Conservation (phyloP, 2,113 vertebrate species). For the Psittacus erithacus region DNA sequence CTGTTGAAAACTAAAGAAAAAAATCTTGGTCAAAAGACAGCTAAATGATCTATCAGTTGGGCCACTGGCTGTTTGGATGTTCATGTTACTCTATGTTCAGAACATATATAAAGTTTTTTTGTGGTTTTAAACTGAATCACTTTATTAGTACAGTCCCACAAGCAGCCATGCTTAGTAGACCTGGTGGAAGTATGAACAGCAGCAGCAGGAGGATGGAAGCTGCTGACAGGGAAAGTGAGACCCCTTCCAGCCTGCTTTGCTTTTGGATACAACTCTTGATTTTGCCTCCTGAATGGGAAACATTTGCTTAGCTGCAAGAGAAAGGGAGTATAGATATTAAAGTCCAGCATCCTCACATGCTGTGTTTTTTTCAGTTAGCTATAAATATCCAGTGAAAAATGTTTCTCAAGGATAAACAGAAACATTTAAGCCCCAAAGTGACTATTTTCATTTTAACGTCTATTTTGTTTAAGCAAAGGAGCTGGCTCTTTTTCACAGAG, state of each 20-base stretch:
- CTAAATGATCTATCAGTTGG: not conserved
- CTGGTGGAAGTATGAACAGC: not conserved
- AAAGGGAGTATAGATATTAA: not conserved
- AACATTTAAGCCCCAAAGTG: not conserved
- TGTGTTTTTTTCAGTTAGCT: not conserved
- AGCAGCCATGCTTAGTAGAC: not conserved
- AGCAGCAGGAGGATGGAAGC: not conserved
- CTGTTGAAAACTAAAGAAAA: not conserved
- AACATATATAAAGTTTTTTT: not conserved
- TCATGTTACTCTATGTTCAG: not conserved
- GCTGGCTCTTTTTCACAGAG: not conserved
- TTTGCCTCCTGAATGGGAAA: not conserved
- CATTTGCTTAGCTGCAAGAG: not conserved
- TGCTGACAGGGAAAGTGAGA: not conserved
- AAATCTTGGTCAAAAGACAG: not conserved
- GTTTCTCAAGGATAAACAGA: not conserved
- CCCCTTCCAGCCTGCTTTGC: not conserved
- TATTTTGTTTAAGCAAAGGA: not conserved
- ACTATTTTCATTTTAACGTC: not conserved
- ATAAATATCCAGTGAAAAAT: not conserved
- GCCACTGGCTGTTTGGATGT: not conserved
- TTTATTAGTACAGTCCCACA: not conserved
- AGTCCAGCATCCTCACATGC: not conserved
- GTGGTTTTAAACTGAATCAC: not conserved
- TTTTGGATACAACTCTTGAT: not conserved